Evolutionary conservation across 2,888 invertebrate genomes (phyloP).

Genomic region (Athalia cordata): DNA sequence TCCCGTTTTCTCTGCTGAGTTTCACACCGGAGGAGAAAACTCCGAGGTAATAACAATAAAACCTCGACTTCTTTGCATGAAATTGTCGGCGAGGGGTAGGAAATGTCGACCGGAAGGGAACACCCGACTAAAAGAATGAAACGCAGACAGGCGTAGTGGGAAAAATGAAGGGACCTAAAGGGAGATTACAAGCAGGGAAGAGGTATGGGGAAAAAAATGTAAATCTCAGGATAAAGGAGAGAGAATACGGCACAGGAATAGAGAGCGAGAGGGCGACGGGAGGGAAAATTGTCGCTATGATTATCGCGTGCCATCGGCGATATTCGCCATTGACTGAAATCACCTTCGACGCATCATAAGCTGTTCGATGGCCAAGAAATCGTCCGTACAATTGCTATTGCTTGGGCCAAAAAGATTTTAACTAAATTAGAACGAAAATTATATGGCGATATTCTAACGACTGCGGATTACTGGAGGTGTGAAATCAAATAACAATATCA

Average conservation of each 20-base stretch:
- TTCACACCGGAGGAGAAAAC: conserved; percentile 16
- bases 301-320: background rate
- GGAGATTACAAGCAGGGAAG: background rate
- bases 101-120: background rate
- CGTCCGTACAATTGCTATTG: too few relatives aligned
- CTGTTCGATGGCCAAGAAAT: too few relatives aligned
- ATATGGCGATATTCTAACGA: too few relatives aligned
- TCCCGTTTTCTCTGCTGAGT: background rate
- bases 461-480: too few relatives aligned
- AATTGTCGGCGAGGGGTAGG: conserved; percentile 8
- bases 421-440: too few relatives aligned
- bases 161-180: background rate
- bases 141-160: background rate
- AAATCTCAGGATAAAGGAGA: background rate
- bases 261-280: background rate
- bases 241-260: background rate
- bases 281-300: background rate
- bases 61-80: conserved; percentile 41
- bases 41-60: conserved; percentile 40
- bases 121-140: conserved; percentile 15
- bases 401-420: too few relatives aligned
- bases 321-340: conserved; percentile 23
- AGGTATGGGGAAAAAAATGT: background rate
- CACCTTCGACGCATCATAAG: background rate
- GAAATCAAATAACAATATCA: too few relatives aligned